Evolutionary conservation across 2,113 vertebrate genomes (phyloP), one percentile per base, ranked within the genome.

Genomic region (Grallaria varia): DNA sequence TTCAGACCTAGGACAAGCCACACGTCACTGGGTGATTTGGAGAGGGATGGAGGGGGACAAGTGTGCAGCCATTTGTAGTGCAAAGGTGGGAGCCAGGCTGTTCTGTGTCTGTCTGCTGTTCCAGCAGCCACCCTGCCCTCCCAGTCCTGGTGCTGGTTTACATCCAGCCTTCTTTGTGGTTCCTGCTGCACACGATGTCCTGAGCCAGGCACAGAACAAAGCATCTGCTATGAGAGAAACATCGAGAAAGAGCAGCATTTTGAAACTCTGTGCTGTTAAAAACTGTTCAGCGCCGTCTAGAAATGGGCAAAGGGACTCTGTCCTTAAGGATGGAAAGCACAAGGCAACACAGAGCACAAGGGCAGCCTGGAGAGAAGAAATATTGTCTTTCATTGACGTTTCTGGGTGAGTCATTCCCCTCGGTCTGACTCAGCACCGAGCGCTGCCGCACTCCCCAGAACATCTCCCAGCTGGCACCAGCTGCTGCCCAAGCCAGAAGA

Each of bases 391-490:
- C 72, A 33, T 13, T 90, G 89, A 87, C 10, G 33, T 68, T 84
- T 62, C 49, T 90, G 72, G 63, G 72, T 91, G 92, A 93, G 77
- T 96, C 90, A 93, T 60, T 75, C 47, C 58, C 49, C 28, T 68
- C 0, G 0, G 23, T 84, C 83, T 95, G 90, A 93, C 84, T 96
- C 93, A 93, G 92, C 86, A 37, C 68, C 1, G 12, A 79, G 85
- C 1, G 0, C 58, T 55, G 50, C 66, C 0, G 6, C 37, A 2
- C 47, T 83, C 25, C 58, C 71, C 68, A 59, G 76, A 72, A 18
- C n/a, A 35, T 30, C 52, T 84, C 60, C 63, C 67, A n/a, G 64
- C 40, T 56, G 67, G 15, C 56, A 52, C 39, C 76, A 47, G 64
- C 30, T 59, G 1, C 56, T 42, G 67, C 75, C 82, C 69, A 13